Conservation (phyloP, 2,888 invertebrate genomes). For the Cephus pygmeus region DNA sequence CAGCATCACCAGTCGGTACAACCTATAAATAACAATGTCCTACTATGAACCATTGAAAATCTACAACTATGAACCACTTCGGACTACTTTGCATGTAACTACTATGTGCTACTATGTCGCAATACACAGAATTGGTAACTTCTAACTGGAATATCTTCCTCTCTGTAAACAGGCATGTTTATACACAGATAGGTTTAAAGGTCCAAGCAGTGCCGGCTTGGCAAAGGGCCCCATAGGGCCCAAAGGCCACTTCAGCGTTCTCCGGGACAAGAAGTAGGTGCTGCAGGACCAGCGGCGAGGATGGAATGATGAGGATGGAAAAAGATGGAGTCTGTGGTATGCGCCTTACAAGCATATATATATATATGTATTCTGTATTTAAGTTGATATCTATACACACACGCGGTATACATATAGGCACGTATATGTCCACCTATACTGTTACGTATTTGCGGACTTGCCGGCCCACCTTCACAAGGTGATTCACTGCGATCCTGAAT, state of each 20-base stretch:
- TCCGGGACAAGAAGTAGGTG: constrained; percentile 20
- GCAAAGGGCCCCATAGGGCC: constrained; percentile 22
- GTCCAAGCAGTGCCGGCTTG: constrained; percentile 23
- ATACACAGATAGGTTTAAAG: constrained; percentile 34
- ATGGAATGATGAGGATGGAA: constrained; percentile 17
- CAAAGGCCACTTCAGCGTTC: constrained; percentile 22
- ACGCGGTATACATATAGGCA: constrained; percentile 24
- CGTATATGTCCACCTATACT: neutral
- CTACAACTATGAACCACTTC: neutral
- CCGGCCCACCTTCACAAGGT: constrained; percentile 56
- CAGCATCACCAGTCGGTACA: too few relatives aligned
- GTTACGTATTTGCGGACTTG: constrained; percentile 11
- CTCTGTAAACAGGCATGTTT: constrained; percentile 28
- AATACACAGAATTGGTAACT: neutral
- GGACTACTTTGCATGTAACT: neutral
- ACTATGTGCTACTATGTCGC: neutral
- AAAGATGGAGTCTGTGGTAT: neutral
- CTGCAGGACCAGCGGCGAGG: constrained; percentile 12
- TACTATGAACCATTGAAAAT: neutral
- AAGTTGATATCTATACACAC: constrained; percentile 25
- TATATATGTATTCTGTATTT: constrained; percentile 21
- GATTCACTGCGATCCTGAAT: constrained; percentile 51
- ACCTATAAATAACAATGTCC: neutral
- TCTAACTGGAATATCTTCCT: constrained; percentile 16
- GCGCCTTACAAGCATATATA: constrained; percentile 10